Conservation (phyloP, 1,140 invertebrate species). For the Drosophila gunungcola region DNA sequence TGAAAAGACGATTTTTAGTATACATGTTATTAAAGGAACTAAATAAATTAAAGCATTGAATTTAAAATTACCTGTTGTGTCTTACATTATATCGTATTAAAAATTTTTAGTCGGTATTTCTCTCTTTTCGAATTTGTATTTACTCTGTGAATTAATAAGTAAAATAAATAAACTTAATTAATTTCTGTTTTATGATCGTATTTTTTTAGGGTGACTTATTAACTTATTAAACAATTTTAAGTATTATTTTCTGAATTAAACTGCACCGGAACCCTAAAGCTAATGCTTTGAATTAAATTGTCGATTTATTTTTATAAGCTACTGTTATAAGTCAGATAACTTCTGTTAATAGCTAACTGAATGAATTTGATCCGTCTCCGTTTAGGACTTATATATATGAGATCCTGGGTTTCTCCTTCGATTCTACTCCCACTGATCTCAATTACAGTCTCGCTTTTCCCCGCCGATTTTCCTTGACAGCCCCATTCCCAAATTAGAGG, state of each 20-base stretch:
- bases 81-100: not conserved
- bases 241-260: too few species aligned
- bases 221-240: too few species aligned
- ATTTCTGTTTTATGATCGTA: too few species aligned
- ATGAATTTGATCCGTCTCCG: too few species aligned
- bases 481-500: slow-evolving; percentile 49
- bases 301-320: too few species aligned
- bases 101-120: too few species aligned
- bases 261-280: too few species aligned
- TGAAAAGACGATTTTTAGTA: not conserved
- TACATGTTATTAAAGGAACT: not conserved
- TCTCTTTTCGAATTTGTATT: too few species aligned
- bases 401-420: not conserved
- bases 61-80: not conserved
- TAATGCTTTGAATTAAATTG: too few species aligned
- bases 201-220: too few species aligned
- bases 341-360: not conserved
- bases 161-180: too few species aligned
- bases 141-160: too few species aligned
- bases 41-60: not conserved
- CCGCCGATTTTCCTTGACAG: slow-evolving; percentile 6
- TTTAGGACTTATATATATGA: slow-evolving; percentile 10
- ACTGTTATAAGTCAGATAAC: not conserved
- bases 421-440: slow-evolving; percentile 51
- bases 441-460: slow-evolving; percentile 29